A percentile compares a stretch with the other conserved stretches of the same genome.
These are phyloP conservation scores for Henricia sp. DNA, from an alignment of 53 echinoderm and acorn worm genomes.

Conservation along the genomic window DNA sequence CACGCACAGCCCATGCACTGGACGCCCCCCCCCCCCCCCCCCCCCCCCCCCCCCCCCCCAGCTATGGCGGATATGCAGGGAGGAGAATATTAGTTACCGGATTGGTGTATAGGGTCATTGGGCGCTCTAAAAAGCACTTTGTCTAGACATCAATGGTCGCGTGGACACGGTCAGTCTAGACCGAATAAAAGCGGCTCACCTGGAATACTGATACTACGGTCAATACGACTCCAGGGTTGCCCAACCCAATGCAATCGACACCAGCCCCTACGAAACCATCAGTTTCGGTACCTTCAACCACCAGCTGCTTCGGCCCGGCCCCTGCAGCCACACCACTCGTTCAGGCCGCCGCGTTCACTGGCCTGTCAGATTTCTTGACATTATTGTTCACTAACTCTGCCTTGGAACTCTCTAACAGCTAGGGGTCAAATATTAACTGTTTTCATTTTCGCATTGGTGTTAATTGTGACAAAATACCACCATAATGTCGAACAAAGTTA, in stretches of 20 bases:
- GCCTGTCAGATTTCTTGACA: background rate
- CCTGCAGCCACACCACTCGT: background rate
- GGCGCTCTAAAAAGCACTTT: conserved; percentile 6
- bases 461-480: too few relatives aligned
- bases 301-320: background rate
- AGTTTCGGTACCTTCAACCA: background rate
- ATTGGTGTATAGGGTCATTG: too few relatives aligned
- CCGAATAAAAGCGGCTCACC: conserved; percentile 45
- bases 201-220: background rate
- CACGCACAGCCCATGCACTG: background rate
- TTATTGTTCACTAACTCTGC: too few relatives aligned
- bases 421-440: too few relatives aligned
- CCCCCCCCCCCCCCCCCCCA: too few relatives aligned
- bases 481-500: too few relatives aligned
- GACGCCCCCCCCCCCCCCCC: too few relatives aligned
- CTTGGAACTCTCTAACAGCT: too few relatives aligned
- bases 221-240: background rate
- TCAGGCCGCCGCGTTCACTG: background rate
- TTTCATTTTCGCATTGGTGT: too few relatives aligned
- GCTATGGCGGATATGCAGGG: too few relatives aligned
- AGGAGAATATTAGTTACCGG: too few relatives aligned
- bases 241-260: background rate
- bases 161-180: conserved; percentile 31
- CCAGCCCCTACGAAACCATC: too few relatives aligned
- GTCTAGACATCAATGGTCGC: conserved; percentile 18